Evolutionary conservation across 1,140 invertebrate species (phyloP).

Genomic region (Tetraneura akinire): DNA sequence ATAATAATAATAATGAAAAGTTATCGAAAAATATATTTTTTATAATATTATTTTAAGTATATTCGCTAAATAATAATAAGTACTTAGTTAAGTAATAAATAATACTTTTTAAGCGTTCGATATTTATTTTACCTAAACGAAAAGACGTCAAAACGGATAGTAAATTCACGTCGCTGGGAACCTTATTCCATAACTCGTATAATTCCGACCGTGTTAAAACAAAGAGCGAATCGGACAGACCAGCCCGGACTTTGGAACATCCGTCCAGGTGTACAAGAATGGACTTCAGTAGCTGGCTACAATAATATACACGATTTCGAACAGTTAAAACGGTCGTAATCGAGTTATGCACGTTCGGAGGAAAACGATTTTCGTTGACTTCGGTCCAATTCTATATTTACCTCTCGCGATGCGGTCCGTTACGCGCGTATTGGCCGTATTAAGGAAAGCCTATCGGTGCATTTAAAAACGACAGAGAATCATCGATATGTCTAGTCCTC

Average conservation of each 20-base stretch:
- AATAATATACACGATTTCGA: slow-evolving; percentile 11
- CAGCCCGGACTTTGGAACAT: too few relatives aligned
- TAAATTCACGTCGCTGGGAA: too few relatives aligned
- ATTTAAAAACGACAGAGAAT: background rate
- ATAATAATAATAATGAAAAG: too few relatives aligned
- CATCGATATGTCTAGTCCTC: background rate
- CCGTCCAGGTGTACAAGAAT: too few relatives aligned
- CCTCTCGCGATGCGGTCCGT: background rate
- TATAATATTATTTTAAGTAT: too few relatives aligned
- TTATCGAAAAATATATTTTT: too few relatives aligned
- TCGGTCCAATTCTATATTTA: slow-evolving; percentile 44
- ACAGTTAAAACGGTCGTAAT: slow-evolving; percentile 2
- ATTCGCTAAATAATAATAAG: too few relatives aligned
- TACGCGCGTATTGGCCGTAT: slow-evolving; percentile 34
- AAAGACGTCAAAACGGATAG: too few relatives aligned
- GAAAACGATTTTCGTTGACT: slow-evolving; percentile 32
- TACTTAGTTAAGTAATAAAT: too few relatives aligned
- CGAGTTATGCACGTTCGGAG: background rate
- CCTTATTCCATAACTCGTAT: too few relatives aligned
- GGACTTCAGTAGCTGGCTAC: background rate
- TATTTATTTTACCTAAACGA: too few relatives aligned
- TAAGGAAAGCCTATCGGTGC: slow-evolving; percentile 22
- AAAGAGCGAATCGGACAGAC: background rate
- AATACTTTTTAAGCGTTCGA: too few relatives aligned
- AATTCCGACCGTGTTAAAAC: background rate